Base-by-base conservation (phyloP, 2,797 vertebrate genomes). In the Parauchenoglanis ngamensis region DNA sequence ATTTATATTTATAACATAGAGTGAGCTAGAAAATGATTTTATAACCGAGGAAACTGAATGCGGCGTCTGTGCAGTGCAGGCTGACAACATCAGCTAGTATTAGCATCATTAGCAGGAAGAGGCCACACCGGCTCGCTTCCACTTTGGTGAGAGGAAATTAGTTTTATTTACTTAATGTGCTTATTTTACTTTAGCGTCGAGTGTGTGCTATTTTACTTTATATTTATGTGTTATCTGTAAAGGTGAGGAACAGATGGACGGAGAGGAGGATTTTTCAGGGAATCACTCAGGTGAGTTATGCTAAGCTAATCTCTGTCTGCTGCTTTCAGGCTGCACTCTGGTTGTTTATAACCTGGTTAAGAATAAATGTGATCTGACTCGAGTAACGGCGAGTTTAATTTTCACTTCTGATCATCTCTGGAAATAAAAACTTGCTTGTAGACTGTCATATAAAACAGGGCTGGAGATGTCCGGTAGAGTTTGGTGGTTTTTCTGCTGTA, bases 241-340 rank as follows among this genome's bases (percentile, higher is more conserved):
- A 82, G 49, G 57, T 52, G 79, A 85, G 19, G 31, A 82, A 65
- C 80, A 61, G 31, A 96, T 96, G 96, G 95, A 96, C 90, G 94
- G 92, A 86, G 96, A 94, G 46, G 95, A 95, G 49, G 96, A 95
- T 31, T 94, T 95, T 90, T 91, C 95, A 89, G 96, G 91, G 87
- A 94, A 44, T 90, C 94, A 87, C 72, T 96, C 95, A 21, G 94
- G 93, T 95, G 92, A 89, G 56, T 31, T 15, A 8, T 12, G 90
- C 89, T 92, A 91, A 82, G 44, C 40, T 82, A 81, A 81, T 44
- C 12, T 40, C 25, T 54, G 28, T 15, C 1, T 4, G 15, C 57
- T 67, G 44, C 19, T 0, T 15, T 35, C 25, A 3, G 12, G 4
- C 11, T 67, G 28, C 65, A 67, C 19, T 15, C 28, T 67, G 35